Evolutionary conservation across 2,797 vertebrate genomes (phyloP).

Genomic region (Salarias fasciatus): DNA sequence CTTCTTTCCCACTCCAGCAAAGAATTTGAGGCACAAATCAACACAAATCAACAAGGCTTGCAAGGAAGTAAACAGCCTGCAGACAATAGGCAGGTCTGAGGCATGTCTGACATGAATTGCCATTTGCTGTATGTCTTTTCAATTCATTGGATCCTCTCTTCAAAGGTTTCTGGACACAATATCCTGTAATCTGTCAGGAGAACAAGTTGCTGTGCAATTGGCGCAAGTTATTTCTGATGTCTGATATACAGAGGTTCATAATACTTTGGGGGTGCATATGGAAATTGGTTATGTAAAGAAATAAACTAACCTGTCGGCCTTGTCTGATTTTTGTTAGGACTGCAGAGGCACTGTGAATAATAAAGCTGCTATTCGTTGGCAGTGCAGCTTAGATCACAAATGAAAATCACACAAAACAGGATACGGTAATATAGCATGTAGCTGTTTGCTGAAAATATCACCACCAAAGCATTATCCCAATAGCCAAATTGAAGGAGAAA

Average conservation of each 20-base stretch:
- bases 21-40: conserved; percentile 14
- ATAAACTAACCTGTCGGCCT: conserved; percentile 11
- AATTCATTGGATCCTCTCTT: conserved; percentile 10
- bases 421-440: not conserved
- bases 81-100: not conserved
- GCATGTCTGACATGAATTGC: conserved; percentile 6
- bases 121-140: conserved; percentile 9
- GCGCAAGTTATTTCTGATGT: conserved; percentile 27
- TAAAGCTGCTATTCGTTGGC: not conserved
- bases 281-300: conserved; percentile 2
- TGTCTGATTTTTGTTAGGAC: conserved; percentile 6
- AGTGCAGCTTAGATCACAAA: not conserved
- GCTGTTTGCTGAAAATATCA: not conserved
- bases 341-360: not conserved
- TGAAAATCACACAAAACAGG: not conserved
- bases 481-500: no score
- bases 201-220: conserved; percentile 17
- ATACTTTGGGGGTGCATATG: conserved; percentile 8
- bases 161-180: conserved; percentile 9
- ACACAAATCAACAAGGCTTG: conserved; percentile 6
- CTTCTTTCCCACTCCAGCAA: not conserved
- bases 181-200: conserved; percentile 19
- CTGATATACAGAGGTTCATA: conserved; percentile 14
- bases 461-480: not conserved
- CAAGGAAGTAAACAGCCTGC: not conserved